Conservation (phyloP, 2,113 vertebrate species). For the Bos indicus region DNA sequence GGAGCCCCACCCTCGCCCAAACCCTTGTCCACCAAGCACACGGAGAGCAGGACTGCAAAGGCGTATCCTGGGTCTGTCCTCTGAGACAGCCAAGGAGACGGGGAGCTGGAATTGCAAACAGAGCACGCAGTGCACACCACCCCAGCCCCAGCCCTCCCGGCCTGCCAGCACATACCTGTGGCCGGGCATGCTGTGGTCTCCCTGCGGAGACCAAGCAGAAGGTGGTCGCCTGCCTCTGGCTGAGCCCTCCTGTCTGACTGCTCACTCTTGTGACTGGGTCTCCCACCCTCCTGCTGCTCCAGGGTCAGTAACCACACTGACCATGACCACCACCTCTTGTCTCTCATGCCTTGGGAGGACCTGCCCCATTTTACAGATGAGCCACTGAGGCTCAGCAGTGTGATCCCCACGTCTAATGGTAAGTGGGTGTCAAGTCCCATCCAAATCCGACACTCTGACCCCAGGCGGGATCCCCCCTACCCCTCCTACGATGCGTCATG, state of each 20-base stretch:
- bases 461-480: neutral
- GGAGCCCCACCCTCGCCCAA: neutral
- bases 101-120: neutral
- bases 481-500: accelerated
- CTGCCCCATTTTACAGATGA: neutral
- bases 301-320: accelerated
- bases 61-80: neutral
- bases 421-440: neutral
- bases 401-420: accelerated
- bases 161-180: neutral
- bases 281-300: neutral
- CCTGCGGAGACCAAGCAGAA: neutral
- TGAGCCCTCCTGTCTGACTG: neutral
- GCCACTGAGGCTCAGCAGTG: neutral
- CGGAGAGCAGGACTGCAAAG: accelerated
- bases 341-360: accelerated
- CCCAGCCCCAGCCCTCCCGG: neutral
- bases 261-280: neutral
- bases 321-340: neutral
- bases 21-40: accelerated
- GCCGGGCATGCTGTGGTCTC: neutral
- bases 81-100: accelerated
- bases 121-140: accelerated
- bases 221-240: no score
- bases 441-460: neutral